Evolutionary conservation across 2,797 vertebrate species (phyloP), one percentile per base, ranked within the genome.

Genomic region (Bradypodion pumilum): DNA sequence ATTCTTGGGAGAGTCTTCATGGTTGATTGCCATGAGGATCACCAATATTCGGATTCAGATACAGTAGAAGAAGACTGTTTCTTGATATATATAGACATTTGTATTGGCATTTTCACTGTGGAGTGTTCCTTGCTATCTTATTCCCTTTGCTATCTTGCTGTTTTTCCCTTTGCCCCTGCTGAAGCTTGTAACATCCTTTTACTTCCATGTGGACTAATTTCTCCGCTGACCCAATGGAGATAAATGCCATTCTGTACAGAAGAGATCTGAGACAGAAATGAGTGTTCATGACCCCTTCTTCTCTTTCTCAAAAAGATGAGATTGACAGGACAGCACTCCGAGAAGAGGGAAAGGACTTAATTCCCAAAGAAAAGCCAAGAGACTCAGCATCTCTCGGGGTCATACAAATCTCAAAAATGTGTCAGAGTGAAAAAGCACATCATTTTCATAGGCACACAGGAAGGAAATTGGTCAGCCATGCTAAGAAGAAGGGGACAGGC

Each of bases 251-350:
- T 83, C 73, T 21, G 1, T 9, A 77, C 0, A 78, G 78, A 52
- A 40, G 82, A 46, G 77, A 44, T 75, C 15, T 37, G 52, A 59
- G 49, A 76, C 25, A 87, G 78, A 56, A 68, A 79, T 7, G 76
- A 90, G 90, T 93, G 90, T 92, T 90, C 87, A 88, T 44, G 10
- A 65, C 78, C 27, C 5, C 81, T 40, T 10, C n/a, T n/a, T n/a
- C n/a, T n/a, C n/a, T n/a, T 88, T 70, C 89, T 89, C 73, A 52
- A 70, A 80, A 27, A 68, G 70, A 27, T 82, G 52, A 85, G 74
- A 82, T 59, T 89, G 87, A 84, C 72, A 84, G 52, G 35, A 35
- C 66, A 3, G 76, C 89, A 74, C 82, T 74, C 86, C 88, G 89
- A 84, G 60, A 79, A 49, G 86, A 65, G 76, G 86, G 73, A 87